A percentile compares a stretch with the other conserved stretches of the same genome.
Evolutionary conservation across 53 echinoderm and acorn worm species (phyloP).

Genomic region (Holothuria scabra): DNA sequence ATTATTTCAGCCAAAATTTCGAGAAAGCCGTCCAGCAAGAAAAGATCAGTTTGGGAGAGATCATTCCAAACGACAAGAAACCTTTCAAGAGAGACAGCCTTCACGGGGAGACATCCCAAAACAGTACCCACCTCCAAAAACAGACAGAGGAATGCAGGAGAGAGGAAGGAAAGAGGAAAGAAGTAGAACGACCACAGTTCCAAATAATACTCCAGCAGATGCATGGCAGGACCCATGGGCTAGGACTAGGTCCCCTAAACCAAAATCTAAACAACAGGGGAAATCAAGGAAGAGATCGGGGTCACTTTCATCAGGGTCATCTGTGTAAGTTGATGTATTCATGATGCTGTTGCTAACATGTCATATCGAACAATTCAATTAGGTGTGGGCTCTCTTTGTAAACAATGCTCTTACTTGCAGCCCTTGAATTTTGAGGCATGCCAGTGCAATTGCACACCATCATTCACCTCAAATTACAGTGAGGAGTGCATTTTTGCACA

Average conservation of each 20-base stretch:
- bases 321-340: constrained; percentile 21
- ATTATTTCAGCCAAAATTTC: constrained; percentile 10
- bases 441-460: too few species aligned
- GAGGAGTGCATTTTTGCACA: too few species aligned
- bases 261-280: constrained; percentile 9
- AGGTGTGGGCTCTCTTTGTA: too few species aligned
- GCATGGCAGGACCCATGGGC: constrained; percentile 98
- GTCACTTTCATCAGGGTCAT: constrained; percentile 85
- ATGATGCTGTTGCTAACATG: background rate
- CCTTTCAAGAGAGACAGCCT: constrained; percentile 27
- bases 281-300: constrained; percentile 60
- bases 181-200: background rate
- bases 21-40: constrained; percentile 17
- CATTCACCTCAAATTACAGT: too few species aligned
- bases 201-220: constrained; percentile 70
- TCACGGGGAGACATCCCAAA: constrained; percentile 59
- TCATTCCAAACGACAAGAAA: constrained; percentile 32
- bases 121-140: background rate
- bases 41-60: constrained; percentile 33
- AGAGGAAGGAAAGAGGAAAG: constrained; percentile 35
- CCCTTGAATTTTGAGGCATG: too few species aligned
- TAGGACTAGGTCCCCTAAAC: constrained; percentile 75
- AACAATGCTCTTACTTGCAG: too few species aligned
- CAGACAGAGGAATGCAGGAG: background rate
- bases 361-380: background rate